Base-by-base conservation (phyloP, 1,140 invertebrate genomes). In the Andricus grossulariae region DNA sequence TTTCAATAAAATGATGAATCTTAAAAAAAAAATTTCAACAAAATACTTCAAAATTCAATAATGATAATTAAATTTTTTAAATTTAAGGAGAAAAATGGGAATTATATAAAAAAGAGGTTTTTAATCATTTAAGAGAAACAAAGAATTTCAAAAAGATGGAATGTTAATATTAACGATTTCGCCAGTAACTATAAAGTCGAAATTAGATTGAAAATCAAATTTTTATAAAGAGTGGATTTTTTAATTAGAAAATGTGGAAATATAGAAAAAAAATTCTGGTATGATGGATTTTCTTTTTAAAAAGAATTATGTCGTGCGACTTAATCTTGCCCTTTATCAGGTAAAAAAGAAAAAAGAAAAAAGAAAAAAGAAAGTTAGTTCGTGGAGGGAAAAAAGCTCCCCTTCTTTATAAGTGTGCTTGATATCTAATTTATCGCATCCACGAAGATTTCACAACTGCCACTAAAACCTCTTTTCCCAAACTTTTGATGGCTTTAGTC, bases 401-500 rank as follows among this genome's bases (percentile, higher is more conserved):
- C 32, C 60, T 66, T 66, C 60, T 66, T 39, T 66, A 66, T 66
- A 66, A 66, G 60, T 66, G 60, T 39, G 25, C 60, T 66, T 66
- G 60, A 66, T 66, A 66, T 66, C 32, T 66, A 66, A 66, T 66
- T 66, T 66, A 66, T 39, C 60, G 60, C 16, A 66, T 32, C 60
- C 60, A n/a, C 32, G 12, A 66, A 66, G 60, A 66, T 66, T 66
- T 66, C 60, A 66, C 60, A 66, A 66, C 60, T 66, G 32, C 60
- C 54, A 55, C 18, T 32, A 66, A 66, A 15, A 66, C 57, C 25
- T 4, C 57, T 66, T 32, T 66, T 66, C 5, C 13, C 60, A 39
- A 66, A 66, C 45, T 74, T 74, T 66, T 74, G 55, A 74, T 50
- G 16, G 45, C 73, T 60, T 74, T 21, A 45, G 55, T 21, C 39